Conservation (phyloP, 2,113 vertebrate genomes). For the Sturnira hondurensis region DNA sequence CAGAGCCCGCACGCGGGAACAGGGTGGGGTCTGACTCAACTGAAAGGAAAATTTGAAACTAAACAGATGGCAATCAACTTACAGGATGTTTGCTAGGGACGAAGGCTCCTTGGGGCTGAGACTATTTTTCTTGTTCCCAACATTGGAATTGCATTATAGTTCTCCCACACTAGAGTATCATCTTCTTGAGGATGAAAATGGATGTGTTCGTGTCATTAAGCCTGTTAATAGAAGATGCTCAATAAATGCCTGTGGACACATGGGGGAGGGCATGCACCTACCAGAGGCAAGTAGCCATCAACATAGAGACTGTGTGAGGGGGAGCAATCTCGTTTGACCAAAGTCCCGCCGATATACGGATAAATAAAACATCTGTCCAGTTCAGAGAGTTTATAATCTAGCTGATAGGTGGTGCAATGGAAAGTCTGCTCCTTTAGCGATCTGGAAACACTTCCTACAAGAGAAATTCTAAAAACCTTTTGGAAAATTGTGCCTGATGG, state of each 20-base stretch:
- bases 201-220: not conserved
- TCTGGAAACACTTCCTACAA: not conserved
- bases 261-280: not conserved
- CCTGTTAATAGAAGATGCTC: not conserved
- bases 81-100: too few relatives aligned
- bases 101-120: too few relatives aligned
- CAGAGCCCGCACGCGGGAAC: too few relatives aligned
- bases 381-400: not conserved
- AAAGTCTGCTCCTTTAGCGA: not conserved
- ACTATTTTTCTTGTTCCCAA: too few relatives aligned
- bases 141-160: not conserved
- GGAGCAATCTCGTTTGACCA: not conserved
- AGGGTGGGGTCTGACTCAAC: too few relatives aligned
- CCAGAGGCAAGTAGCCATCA: not conserved
- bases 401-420: not conserved
- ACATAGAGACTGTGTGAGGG: not conserved
- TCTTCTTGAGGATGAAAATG: not conserved
- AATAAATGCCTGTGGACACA: not conserved
- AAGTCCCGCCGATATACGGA: not conserved
- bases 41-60: too few relatives aligned
- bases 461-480: not conserved
- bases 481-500: not conserved
- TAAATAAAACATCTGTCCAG: not conserved
- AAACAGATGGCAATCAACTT: too few relatives aligned
- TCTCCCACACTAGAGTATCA: not conserved